Percentiles rank a stretch among this genome's conserved stretches.
phyloP scores from a whole-genome alignment of 2,888 invertebrate genomes.

The Amphipoea oculea region DNA sequence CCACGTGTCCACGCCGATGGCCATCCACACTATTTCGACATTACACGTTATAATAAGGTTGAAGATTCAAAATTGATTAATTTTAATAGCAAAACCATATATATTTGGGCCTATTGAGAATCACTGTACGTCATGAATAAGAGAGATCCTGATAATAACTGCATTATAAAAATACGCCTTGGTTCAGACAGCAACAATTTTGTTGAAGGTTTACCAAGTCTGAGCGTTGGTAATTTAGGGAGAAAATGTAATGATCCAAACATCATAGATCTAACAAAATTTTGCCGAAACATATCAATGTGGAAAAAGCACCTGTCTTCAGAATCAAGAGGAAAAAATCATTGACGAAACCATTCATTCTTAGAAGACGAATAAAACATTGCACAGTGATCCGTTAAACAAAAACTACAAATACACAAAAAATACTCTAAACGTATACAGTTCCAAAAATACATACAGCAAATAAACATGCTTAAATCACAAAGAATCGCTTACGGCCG shows the following conservation, averaged over 20 bases:
- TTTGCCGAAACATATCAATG: background rate
- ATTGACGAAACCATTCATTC: conserved; percentile 46
- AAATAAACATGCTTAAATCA: conserved; percentile 64
- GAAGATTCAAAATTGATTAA: conserved; percentile 31
- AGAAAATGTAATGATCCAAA: conserved; percentile 1
- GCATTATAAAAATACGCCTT: no score
- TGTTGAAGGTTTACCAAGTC: conserved; percentile 4
- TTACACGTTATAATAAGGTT: conserved; percentile 49
- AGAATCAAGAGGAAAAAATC: conserved; percentile 21
- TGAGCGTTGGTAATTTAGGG: background rate
- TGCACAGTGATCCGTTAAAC: conserved; percentile 46
- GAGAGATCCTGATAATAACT: background rate
- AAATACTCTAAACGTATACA: conserved; percentile 56
- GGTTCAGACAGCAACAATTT: background rate
- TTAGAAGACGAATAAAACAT: conserved; percentile 57
- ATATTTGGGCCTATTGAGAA: background rate
- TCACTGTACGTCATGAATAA: background rate
- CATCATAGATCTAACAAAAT: conserved; percentile 22
- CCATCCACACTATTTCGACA: conserved; percentile 63
- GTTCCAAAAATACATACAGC: conserved; percentile 51
- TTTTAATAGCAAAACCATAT: conserved; percentile 31
- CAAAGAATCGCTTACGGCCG: conserved; percentile 49
- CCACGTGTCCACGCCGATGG: conserved; percentile 76
- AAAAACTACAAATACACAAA: conserved; percentile 54
- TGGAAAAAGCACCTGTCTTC: conserved; percentile 23